Base-by-base conservation (phyloP, 2,797 vertebrate species). In the Typhlichthys eigenmanni region DNA sequence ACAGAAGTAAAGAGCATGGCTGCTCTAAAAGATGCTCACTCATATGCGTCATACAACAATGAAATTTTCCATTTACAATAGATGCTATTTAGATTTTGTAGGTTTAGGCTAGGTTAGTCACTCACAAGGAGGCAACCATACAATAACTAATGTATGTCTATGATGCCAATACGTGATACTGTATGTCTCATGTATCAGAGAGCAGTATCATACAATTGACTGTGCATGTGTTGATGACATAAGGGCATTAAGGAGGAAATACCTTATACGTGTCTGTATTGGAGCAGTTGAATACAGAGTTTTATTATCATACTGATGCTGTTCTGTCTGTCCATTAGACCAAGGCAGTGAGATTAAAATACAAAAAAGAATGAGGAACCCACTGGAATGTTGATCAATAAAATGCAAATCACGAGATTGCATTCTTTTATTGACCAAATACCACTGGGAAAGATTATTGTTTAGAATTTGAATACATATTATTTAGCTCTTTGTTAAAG, bases 81-180 rank as follows among this genome's bases (percentile, higher is more conserved):
- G 48, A 67, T 13, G 64, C 57, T 53, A 58, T 38, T 62, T 77
- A 65, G 68, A 52, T 60, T 24, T 24, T 24, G 24, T 24, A 24
- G 24, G 60, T 68, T 56, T 62, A 60, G 68, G 58, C 71, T 34
- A 65, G 66, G 55, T 38, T 14, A 19, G 50, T 16, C 10, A 5
- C 32, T 76, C 68, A 29, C 61, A 55, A 60, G 64, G 43, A 77
- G 54, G 62, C 8, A 67, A 48, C 58, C 53, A 50, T 69, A 64
- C 56, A 69, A 60, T 65, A 66, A 75, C 48, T 73, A 68, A 80
- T 74, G 29, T 56, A 47, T 74, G 71, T 83, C 76, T 68, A 57
- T 53, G 64, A 49, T 64, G 74, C 64, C 61, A 76, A 70, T 65
- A 49, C n/a, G 43, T 68, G 45, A 59, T 71, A 32, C 46, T 69